Percentiles rank a stretch among this genome's conserved stretches.
Conservation (phyloP, 2,888 invertebrate genomes). For the Halictus quadricinctus region DNA sequence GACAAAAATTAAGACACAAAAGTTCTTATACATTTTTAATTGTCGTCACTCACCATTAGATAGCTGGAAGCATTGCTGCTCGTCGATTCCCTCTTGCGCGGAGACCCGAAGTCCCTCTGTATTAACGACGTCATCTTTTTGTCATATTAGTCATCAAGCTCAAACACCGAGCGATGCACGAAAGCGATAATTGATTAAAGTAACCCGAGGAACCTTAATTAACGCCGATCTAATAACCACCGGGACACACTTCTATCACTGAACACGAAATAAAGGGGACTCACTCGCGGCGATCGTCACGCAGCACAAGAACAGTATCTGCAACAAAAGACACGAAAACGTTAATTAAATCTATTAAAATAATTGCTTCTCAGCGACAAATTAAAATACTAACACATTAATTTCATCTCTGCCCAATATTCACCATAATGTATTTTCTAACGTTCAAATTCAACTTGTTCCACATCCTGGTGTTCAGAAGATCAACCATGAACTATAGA, state of each 20-base stretch:
- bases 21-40: neutral
- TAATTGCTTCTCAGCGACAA: neutral
- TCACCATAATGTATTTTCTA: too few relatives aligned
- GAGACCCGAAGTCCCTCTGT: conserved; percentile 76
- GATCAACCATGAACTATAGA: too few relatives aligned
- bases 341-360: neutral
- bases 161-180: conserved; percentile 39
- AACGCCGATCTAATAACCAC: conserved; percentile 20
- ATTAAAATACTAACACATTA: neutral
- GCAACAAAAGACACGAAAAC: conserved; percentile 35
- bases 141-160: conserved; percentile 71
- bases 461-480: too few relatives aligned
- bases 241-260: neutral
- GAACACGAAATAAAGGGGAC: neutral
- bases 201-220: conserved; percentile 2
- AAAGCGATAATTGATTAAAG: conserved; percentile 43
- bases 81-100: conserved; percentile 77
- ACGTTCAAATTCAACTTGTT: too few relatives aligned
- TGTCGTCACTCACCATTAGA: conserved; percentile 73
- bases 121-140: conserved; percentile 78
- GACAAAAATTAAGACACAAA: neutral
- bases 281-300: conserved; percentile 13
- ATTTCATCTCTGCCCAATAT: too few relatives aligned
- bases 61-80: conserved; percentile 80
- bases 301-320: conserved; percentile 23